phyloP scores from a whole-genome alignment of 2,888 invertebrate species.

The Troglohyphantes excavatus region DNA sequence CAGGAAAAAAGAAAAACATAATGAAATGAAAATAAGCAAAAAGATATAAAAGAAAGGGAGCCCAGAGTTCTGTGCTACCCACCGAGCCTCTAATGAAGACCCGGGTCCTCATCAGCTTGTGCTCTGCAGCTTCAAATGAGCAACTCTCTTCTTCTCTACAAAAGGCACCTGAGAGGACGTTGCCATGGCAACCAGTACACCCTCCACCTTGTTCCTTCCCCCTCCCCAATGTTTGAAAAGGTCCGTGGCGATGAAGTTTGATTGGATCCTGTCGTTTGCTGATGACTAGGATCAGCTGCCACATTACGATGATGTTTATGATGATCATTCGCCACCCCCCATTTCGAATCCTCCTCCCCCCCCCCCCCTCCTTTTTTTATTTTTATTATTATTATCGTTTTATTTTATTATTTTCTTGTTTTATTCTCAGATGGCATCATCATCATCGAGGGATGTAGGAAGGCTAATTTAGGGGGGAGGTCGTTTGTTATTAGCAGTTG shows the following conservation, averaged over 20 bases:
- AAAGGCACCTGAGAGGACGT: slow-evolving; percentile 76
- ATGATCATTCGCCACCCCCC: slow-evolving; percentile 65
- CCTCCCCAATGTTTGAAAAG: slow-evolving; percentile 72
- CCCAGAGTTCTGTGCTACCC: slow-evolving; percentile 55
- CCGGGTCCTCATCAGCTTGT: slow-evolving; percentile 18
- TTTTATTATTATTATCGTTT: slow-evolving; percentile 47
- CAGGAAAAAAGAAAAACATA: slow-evolving; percentile 25
- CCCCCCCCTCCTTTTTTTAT: neutral
- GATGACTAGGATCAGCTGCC: slow-evolving; percentile 78
- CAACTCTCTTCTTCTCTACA: slow-evolving; percentile 70
- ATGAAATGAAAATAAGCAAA: slow-evolving; percentile 58
- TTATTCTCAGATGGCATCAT: slow-evolving; percentile 60
- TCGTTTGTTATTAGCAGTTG: slow-evolving; percentile 72
- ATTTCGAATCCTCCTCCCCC: neutral
- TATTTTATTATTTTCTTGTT: slow-evolving; percentile 56
- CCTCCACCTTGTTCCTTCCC: neutral
- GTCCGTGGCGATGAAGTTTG: slow-evolving; percentile 77
- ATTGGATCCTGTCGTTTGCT: slow-evolving; percentile 77
- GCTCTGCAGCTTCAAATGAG: slow-evolving; percentile 74
- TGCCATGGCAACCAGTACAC: slow-evolving; percentile 70
- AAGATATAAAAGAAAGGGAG: slow-evolving; percentile 41
- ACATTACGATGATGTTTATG: slow-evolving; percentile 79
- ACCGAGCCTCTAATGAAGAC: slow-evolving; percentile 73
- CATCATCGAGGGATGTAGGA: slow-evolving; percentile 39
- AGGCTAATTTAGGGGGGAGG: slow-evolving; percentile 73